phyloP scores from a whole-genome alignment of 2,888 invertebrate genomes.

The Epinotia nisella region DNA sequence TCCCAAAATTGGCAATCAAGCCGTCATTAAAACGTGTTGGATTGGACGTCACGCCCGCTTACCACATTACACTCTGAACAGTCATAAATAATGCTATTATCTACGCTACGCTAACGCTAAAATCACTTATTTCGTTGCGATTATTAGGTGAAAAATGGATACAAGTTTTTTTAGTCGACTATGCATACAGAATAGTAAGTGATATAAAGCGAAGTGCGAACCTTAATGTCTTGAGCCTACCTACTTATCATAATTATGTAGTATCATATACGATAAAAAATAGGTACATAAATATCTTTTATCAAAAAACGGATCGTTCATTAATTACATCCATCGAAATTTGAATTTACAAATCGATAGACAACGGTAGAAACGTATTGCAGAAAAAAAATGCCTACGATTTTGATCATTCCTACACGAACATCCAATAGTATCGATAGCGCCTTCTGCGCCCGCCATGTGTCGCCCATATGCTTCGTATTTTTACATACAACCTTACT shows the following conservation, averaged over 20 bases:
- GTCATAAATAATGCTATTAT: too few species aligned
- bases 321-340: not conserved
- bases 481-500: slow-evolving; percentile 57
- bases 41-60: too few species aligned
- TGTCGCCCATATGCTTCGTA: slow-evolving; percentile 75
- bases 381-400: slow-evolving; percentile 63
- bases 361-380: slow-evolving; percentile 52
- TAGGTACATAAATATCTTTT: not conserved
- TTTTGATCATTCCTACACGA: slow-evolving; percentile 58
- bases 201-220: too few species aligned
- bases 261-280: not conserved
- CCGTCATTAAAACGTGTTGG: too few species aligned
- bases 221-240: not conserved
- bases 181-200: too few species aligned
- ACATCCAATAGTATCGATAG: slow-evolving; percentile 65
- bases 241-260: too few species aligned
- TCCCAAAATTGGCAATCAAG: too few species aligned
- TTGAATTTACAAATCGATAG: slow-evolving; percentile 37
- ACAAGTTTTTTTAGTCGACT: too few species aligned
- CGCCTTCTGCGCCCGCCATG: slow-evolving; percentile 74
- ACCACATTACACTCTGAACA: too few species aligned
- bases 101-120: too few species aligned
- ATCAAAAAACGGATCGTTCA: not conserved
- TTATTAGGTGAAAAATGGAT: too few species aligned
- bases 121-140: too few species aligned